These are phyloP conservation scores for Cosmia pyralina DNA, from an alignment of 2,888 invertebrate genomes.

Conservation along the genomic window DNA sequence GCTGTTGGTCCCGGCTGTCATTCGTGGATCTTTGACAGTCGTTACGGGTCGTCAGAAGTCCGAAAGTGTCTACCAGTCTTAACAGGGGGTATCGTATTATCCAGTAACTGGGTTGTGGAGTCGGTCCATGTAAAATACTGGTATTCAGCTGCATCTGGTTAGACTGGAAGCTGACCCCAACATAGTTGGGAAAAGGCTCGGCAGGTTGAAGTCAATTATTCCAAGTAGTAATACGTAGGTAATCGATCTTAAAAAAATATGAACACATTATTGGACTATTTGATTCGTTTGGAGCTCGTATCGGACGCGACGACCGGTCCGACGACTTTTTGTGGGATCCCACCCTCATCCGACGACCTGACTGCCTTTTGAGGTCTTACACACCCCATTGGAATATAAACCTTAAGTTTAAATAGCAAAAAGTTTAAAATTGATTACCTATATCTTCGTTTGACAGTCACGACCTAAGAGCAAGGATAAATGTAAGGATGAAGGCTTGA, in stretches of 20 bases:
- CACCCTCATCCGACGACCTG: conserved; percentile 84
- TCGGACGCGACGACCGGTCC: conserved; percentile 82
- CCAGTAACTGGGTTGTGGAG: too few species aligned
- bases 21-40: too few species aligned
- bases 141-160: too few species aligned
- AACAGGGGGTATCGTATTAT: too few species aligned
- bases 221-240: conserved; percentile 61
- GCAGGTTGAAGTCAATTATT: conserved; percentile 6
- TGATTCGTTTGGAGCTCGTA: conserved; percentile 75
- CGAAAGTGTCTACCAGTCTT: too few species aligned
- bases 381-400: conserved; percentile 50
- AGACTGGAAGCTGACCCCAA: too few species aligned
- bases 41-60: too few species aligned
- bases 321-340: conserved; percentile 86
- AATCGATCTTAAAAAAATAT: conserved; percentile 79
- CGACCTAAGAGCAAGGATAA: conserved; percentile 85
- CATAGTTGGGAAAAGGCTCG: too few species aligned
- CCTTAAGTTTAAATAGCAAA: conserved; percentile 41
- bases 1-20: too few species aligned
- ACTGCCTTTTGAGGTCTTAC: conserved; percentile 68
- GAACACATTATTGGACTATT: conserved; percentile 80
- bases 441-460: conserved; percentile 79
- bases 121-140: too few species aligned
- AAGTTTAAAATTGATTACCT: conserved; percentile 58
- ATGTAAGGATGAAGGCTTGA: conserved; percentile 75